Evolutionary conservation across 2,797 vertebrate genomes (phyloP), one percentile per base, ranked within the genome.

Genomic region (Eulemur rubriventer): DNA sequence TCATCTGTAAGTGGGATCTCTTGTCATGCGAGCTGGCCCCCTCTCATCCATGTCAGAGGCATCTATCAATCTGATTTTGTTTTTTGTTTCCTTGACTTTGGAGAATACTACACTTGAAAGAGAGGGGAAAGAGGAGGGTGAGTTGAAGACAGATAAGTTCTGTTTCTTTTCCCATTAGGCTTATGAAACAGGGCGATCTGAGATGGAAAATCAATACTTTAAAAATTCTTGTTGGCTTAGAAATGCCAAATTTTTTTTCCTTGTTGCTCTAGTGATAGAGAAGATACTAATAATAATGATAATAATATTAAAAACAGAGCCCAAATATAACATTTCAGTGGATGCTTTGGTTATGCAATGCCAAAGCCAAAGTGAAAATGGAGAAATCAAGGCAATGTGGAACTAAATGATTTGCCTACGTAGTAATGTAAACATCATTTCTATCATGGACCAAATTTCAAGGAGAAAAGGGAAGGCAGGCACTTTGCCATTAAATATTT

Each of bases 221-320:
- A 83, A 92, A 97, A 97, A 97, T 88, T 43, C 83, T 92, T 96
- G 10, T 48, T 94, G 96, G 90, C 83, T 92, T 92, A 63, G 80
- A 93, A 93, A 80, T 89, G 33, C 35, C 69, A 86, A 70, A 11
- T 57, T 18, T 3, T 11, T 14, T 20, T 9, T 79, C 48, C 3
- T 95, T 84, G 8, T 88, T 86, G n/a, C 26, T 91, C 10, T 79
- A 81, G 41, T n/a, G 41, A 92, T 80, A 10, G 43, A 63, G 7
- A 28, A 61, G 57, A 65, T 63, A 69, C 22, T 22, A 67, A 35
- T n/a, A 69, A n/a, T 18, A 67, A 35, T 35, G 10, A 35, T 20
- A 17, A 65, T n/a, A 65, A n/a, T n/a, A 69, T 20, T 57, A 24
- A 70, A 70, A 35, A 41, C 52, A 72, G 35, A 70, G 17, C 41